Evolutionary conservation across 2,888 invertebrate species (phyloP), one percentile per base, ranked within the genome.

Genomic region (Dryocosmus kuriphilus): DNA sequence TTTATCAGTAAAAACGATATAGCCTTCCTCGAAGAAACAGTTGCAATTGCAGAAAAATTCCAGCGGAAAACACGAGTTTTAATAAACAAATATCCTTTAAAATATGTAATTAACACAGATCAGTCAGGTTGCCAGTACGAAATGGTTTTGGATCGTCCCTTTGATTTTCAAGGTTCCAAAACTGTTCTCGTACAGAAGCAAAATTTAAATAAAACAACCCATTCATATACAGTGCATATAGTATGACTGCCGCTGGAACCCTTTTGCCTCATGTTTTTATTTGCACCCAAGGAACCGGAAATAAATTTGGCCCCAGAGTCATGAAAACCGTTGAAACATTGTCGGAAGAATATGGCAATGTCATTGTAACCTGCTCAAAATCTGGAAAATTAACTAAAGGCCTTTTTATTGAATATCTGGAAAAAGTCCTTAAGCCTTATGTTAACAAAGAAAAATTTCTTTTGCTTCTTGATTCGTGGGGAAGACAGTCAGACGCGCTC

Each of bases 311-410:
- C 8, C 80, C 76, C 11, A 57, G n/a, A 22, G 74, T 80, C 22
- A 24, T 19, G 24, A 27, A 67, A 75, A 74, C 22, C 11, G 57
- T 81, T 14, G 67, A 76, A 5, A 63, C 14, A 62, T 76, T 78
- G 38, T 51, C 30, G 4, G 27, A 35, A 57, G 76, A 80, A 57
- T 78, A 75, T 65, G n/a, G n/a, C n/a, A n/a, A n/a, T n/a, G n/a
- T n/a, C n/a, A n/a, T n/a, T n/a, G n/a, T n/a, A n/a, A n/a, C 51
- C 51, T 76, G 78, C 71, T 81, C 81, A 11, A 81, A 77, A 77
- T 80, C 77, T 9, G 78, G 77, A 38, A 80, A 81, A 74, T 38
- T 80, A 2, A 76, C 80, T 4, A 79, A 75, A 63, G 55, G 38
- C 46, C 60, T 77, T 24, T 73, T 62, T 46, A 19, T 27, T 30